phyloP scores from a whole-genome alignment of 2,888 invertebrate species.

The Notodonta dromedarius region DNA sequence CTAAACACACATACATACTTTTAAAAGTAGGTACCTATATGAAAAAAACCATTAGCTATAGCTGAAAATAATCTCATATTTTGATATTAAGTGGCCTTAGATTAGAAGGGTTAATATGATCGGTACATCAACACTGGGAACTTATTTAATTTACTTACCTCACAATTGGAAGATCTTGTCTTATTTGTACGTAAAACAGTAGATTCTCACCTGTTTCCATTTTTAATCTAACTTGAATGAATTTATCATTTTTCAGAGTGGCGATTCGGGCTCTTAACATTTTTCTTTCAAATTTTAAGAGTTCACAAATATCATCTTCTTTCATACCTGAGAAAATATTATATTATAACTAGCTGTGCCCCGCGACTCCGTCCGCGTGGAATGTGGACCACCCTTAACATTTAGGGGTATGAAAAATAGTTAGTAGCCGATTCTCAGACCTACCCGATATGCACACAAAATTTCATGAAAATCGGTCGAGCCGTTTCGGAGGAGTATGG shows the following conservation, averaged over 20 bases:
- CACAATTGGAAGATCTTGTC: background rate
- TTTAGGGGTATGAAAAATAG: too few species aligned
- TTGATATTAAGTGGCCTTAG: background rate
- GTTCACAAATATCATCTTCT: slow-evolving; percentile 95
- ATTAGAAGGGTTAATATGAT: background rate
- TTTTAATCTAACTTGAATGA: slow-evolving; percentile 95
- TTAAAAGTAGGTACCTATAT: background rate
- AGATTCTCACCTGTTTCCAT: slow-evolving; percentile 93
- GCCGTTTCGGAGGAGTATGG: too few species aligned
- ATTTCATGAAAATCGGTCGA: too few species aligned
- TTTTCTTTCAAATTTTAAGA: slow-evolving; percentile 96
- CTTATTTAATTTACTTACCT: background rate
- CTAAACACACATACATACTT: background rate
- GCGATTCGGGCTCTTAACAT: slow-evolving; percentile 95
- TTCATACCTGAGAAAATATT: slow-evolving; percentile 87
- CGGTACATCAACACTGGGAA: background rate
- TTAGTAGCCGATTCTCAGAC: too few species aligned
- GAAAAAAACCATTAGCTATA: background rate
- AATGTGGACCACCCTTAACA: too few species aligned
- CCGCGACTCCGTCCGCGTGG: too few species aligned
- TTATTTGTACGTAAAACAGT: background rate
- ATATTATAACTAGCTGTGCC: too few species aligned
- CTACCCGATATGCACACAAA: too few species aligned
- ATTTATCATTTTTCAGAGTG: slow-evolving; percentile 95
- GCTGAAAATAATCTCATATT: background rate